Evolutionary conservation across 2,797 vertebrate species (phyloP).

Genomic region (Notolabrus celidotus): DNA sequence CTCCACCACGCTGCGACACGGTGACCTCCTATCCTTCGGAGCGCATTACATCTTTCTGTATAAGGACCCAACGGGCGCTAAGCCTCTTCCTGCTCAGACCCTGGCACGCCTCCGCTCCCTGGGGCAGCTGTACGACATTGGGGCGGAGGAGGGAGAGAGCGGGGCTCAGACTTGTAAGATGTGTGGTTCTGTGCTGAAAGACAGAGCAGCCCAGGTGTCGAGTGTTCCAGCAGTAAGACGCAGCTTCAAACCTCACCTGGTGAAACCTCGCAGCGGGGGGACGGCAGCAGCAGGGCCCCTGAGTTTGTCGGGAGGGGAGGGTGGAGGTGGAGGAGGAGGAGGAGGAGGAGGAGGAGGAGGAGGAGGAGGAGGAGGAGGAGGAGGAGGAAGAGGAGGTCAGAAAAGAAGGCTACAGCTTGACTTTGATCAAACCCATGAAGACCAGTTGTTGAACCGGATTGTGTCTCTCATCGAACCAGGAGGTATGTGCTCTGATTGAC

Average conservation of each 20-base stretch:
- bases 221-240: conserved; percentile 60
- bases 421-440: conserved; percentile 90
- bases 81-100: conserved; percentile 89
- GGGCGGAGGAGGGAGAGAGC: conserved; percentile 66
- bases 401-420: conserved; percentile 90
- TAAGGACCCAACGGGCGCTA: conserved; percentile 91
- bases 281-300: conserved; percentile 19
- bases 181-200: conserved; percentile 86
- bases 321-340: conserved; percentile 34
- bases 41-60: conserved; percentile 95
- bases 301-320: conserved; percentile 45
- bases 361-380: conserved; percentile 29
- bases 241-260: conserved; percentile 79
- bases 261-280: conserved; percentile 71
- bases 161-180: conserved; percentile 80
- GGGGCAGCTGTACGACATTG: conserved; percentile 77
- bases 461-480: conserved; percentile 92
- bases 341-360: conserved; percentile 47
- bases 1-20: conserved; percentile 88
- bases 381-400: conserved; percentile 60
- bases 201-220: conserved; percentile 52
- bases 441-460: conserved; percentile 90
- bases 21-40: conserved; percentile 95
- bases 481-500: conserved; percentile 59
- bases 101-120: conserved; percentile 86